Base-by-base conservation (phyloP, 1,140 invertebrate genomes). In the Penaeus indicus region DNA sequence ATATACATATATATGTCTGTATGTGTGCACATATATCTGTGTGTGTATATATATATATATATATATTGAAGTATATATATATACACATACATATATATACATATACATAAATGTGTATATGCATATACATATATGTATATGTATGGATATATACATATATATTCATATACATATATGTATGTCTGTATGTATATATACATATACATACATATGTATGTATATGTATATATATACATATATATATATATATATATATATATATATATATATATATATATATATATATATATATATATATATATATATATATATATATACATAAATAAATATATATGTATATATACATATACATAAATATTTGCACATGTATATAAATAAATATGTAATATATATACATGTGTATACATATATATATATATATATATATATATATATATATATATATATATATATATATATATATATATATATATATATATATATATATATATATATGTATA, bases 381-480 rank as follows among this genome's bases (percentile, higher is more conserved):
- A 38, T 38, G 32, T 77, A 27, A 25, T 25, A 27, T 21, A n/a
- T 77, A 77, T 1, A 77, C 22, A 77, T 22, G 1, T 3, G 1
- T 77, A 27, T 18, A 25, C 1, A 18, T 77, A 3, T 77, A 77
- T 4, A 18, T 4, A 18, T 18, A 3, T 27, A 18, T 77, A 27
- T 77, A 77, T 3, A 77, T 77, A 77, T 3, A 77, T 77, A 77
- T 77, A 77, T 77, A 77, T 77, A 77, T 77, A 77, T 4, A 77
- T 77, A 77, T 77, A 77, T 4, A 77, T 77, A 77, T 77, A 77
- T 77, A 77, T 77, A 77, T 77, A 77, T 77, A 77, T 77, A 77
- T 77, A 77, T 77, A 77, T 77, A 77, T 77, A 77, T 77, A 77
- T 77, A 77, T 77, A 77, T 77, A 77, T 77, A 77, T 77, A 77